phyloP scores from a whole-genome alignment of 37 sponge, comb jelly and placozoan genomes.

The Lycopodina hypogea region DNA sequence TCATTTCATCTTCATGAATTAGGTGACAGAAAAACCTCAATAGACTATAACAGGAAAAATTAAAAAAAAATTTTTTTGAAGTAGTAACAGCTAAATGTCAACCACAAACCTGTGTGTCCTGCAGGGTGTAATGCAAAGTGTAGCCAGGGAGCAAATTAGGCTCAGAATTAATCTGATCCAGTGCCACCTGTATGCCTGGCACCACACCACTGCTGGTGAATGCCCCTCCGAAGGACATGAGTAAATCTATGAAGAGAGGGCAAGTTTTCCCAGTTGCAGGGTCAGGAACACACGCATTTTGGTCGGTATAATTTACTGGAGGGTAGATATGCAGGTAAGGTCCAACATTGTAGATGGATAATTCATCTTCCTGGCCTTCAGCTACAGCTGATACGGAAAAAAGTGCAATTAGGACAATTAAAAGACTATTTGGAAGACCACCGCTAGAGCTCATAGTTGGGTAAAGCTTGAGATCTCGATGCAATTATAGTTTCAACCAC shows the following conservation, averaged over 20 bases:
- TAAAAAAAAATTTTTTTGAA: too few relatives aligned
- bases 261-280: not conserved
- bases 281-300: not conserved
- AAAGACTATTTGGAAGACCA: too few relatives aligned
- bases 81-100: too few relatives aligned
- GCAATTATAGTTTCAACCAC: too few relatives aligned
- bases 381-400: too few relatives aligned
- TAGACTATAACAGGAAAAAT: too few relatives aligned
- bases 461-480: too few relatives aligned
- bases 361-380: too few relatives aligned
- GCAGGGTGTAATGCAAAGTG: slow-evolving; percentile 23
- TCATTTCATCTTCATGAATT: too few relatives aligned
- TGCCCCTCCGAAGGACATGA: slow-evolving; percentile 40
- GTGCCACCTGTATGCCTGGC: slow-evolving; percentile 29
- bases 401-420: too few relatives aligned
- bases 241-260: slow-evolving; percentile 16
- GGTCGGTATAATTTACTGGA: not conserved
- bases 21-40: too few relatives aligned
- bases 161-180: slow-evolving; percentile 30
- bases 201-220: slow-evolving; percentile 19
- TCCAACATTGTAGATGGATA: not conserved
- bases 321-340: slow-evolving; percentile 15
- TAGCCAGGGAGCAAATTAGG: slow-evolving; percentile 31
- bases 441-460: too few relatives aligned
- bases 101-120: slow-evolving; percentile 23